phyloP scores from a whole-genome alignment of 2,797 vertebrate species.

The Merluccius polli region DNA sequence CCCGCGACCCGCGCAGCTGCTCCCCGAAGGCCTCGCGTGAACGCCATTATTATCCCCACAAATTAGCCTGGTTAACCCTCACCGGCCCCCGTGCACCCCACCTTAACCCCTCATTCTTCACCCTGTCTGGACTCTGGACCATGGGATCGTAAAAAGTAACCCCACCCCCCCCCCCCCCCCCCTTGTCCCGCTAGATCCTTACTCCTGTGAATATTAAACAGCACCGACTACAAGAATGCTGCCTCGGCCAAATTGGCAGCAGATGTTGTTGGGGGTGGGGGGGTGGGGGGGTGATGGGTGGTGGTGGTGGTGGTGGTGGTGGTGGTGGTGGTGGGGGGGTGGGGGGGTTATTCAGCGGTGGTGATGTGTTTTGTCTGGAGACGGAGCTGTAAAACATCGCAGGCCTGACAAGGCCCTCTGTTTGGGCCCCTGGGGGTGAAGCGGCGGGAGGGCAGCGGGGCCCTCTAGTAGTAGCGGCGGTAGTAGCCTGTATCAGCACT shows the following conservation, averaged over 20 bases:
- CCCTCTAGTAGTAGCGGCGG: conserved; percentile 24
- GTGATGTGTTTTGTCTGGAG: conserved; percentile 76
- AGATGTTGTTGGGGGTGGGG: conserved; percentile 71
- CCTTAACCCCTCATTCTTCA: conserved; percentile 75
- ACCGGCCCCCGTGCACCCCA: conserved; percentile 61
- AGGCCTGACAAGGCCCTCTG: conserved; percentile 58
- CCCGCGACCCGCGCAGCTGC: conserved; percentile 56
- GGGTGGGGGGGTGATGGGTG: conserved; percentile 50
- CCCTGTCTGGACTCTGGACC: conserved; percentile 58
- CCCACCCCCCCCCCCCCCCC: conserved; percentile 11
- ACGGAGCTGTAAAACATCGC: conserved; percentile 69
- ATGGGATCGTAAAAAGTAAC: conserved; percentile 36
- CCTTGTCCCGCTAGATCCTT: conserved; percentile 64
- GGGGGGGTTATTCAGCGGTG: conserved; percentile 26
- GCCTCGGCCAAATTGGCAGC: conserved; percentile 72
- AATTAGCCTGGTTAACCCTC: conserved; percentile 71
- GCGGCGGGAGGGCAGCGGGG: conserved; percentile 34
- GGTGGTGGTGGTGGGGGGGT: conserved; percentile 54
- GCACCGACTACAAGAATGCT: conserved; percentile 72
- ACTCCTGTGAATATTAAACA: conserved; percentile 78
- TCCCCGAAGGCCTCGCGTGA: conserved; percentile 63
- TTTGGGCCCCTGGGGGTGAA: conserved; percentile 32
- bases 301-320: conserved; percentile 69
- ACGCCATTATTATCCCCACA: conserved; percentile 70
- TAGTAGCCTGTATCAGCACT: conserved; percentile 29